Percentiles rank a stretch among this genome's conserved stretches.
These are phyloP conservation scores for Litoditis marina DNA, from an alignment of 2,888 invertebrate genomes.

Conservation along the genomic window DNA sequence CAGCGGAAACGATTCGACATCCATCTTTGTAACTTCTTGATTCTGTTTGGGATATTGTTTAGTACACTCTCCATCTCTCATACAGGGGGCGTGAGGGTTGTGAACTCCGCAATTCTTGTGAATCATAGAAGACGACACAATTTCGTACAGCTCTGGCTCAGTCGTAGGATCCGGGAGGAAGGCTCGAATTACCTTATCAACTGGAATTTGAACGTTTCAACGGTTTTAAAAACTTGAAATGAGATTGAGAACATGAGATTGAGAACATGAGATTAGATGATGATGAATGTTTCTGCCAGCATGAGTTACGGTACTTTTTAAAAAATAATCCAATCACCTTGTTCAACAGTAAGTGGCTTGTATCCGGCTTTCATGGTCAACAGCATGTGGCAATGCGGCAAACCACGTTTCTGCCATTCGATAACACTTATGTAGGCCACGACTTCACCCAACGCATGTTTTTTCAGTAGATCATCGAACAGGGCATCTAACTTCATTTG, in stretches of 20 bases:
- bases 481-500: slow-evolving; percentile 39
- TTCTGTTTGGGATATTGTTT: slow-evolving; percentile 62
- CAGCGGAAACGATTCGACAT: slow-evolving; percentile 60
- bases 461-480: slow-evolving; percentile 37
- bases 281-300: no score
- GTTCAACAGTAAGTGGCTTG: slow-evolving; percentile 21
- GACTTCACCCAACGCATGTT: slow-evolving; percentile 39
- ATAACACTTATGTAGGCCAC: slow-evolving; percentile 41
- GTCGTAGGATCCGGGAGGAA: slow-evolving; percentile 38
- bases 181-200: slow-evolving; percentile 24
- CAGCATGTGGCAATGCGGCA: slow-evolving; percentile 56
- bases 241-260: no score
- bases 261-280: no score
- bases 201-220: no score
- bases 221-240: no score
- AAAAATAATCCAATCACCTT: slow-evolving; percentile 1
- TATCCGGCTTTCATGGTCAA: slow-evolving; percentile 44
- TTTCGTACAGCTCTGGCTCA: slow-evolving; percentile 30
- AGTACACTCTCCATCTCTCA: slow-evolving; percentile 56
- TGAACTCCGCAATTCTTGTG: slow-evolving; percentile 49
- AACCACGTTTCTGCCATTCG: slow-evolving; percentile 60
- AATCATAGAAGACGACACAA: slow-evolving; percentile 41
- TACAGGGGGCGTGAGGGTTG: slow-evolving; percentile 60
- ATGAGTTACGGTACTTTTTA: no score
- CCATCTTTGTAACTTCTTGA: slow-evolving; percentile 47